These are phyloP conservation scores for Diarsia dahlii DNA, from an alignment of 2,888 invertebrate species.

Conservation along the genomic window DNA sequence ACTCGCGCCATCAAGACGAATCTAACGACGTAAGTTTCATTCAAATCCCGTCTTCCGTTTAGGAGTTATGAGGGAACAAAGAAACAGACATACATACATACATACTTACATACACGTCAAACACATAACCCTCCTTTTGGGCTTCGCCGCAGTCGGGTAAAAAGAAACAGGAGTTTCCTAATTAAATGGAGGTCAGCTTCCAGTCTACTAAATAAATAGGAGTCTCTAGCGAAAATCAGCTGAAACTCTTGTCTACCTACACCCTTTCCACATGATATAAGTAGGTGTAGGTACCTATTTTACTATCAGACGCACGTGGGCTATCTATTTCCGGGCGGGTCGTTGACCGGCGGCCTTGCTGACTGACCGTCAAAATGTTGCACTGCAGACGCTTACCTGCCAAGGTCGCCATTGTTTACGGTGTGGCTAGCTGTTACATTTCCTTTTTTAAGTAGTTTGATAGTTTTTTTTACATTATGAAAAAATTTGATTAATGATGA, in stretches of 20 bases:
- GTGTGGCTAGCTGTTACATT: neutral
- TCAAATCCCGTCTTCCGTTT: no score
- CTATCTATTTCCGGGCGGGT: slow-evolving; percentile 74
- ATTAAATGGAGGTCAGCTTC: neutral
- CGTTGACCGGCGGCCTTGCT: slow-evolving; percentile 74
- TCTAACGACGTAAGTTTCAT: no score
- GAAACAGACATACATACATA: no score
- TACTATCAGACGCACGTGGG: slow-evolving; percentile 67
- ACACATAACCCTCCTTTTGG: no score
- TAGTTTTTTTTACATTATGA: neutral
- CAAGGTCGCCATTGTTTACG: slow-evolving; percentile 58
- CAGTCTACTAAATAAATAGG: neutral
- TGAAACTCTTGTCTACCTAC: slow-evolving; percentile 15
- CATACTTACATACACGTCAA: no score
- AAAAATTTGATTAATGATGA: neutral
- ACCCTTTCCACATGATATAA: neutral
- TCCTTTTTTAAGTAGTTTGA: neutral
- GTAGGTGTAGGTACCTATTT: slow-evolving; percentile 16
- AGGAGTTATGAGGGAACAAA: no score
- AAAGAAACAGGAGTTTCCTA: neutral
- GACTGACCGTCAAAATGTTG: slow-evolving; percentile 65
- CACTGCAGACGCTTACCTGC: slow-evolving; percentile 35
- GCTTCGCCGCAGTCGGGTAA: no score
- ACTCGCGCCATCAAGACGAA: no score
- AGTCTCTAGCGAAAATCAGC: neutral